A percentile compares a stretch with the other conserved stretches of the same genome.
Conservation (phyloP, 1,140 invertebrate genomes). For the Camponotus vicinus region DNA sequence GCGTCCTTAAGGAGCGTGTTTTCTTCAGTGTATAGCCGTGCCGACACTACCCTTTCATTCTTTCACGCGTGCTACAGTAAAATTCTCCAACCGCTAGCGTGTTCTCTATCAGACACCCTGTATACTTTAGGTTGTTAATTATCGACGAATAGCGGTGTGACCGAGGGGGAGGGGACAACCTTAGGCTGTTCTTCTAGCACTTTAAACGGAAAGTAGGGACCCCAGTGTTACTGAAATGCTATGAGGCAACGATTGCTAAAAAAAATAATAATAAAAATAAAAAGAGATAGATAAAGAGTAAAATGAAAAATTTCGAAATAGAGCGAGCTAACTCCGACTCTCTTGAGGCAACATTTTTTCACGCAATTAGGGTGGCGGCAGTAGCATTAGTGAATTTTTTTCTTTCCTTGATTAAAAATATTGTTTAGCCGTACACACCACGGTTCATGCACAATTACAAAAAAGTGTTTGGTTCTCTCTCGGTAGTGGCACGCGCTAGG, state of each 20-base stretch:
- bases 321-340: constrained; percentile 59
- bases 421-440: constrained; percentile 79
- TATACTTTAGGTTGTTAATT: constrained; percentile 60
- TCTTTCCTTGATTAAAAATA: constrained; percentile 81
- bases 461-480: constrained; percentile 84
- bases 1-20: neutral
- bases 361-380: constrained; percentile 84
- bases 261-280: constrained; percentile 21
- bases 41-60: constrained; percentile 30
- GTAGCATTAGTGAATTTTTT: constrained; percentile 81
- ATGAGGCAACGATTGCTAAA: constrained; percentile 65
- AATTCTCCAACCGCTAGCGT: neutral
- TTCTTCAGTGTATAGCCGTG: constrained; percentile 63
- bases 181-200: constrained; percentile 88
- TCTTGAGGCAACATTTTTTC: constrained; percentile 7
- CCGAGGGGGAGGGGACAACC: constrained; percentile 79
- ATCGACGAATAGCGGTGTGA: constrained; percentile 76
- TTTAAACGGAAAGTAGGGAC: constrained; percentile 87
- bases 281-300: constrained; percentile 18
- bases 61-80: constrained; percentile 3
- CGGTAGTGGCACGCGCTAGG: constrained; percentile 99
- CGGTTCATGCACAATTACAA: constrained; percentile 79
- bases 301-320: constrained; percentile 41
- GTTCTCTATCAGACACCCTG: constrained; percentile 75
- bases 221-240: constrained; percentile 85